A percentile compares a stretch with the other conserved stretches of the same genome.
phyloP scores from a whole-genome alignment of 2,797 vertebrate genomes.

The Gymnothorax reevesii region DNA sequence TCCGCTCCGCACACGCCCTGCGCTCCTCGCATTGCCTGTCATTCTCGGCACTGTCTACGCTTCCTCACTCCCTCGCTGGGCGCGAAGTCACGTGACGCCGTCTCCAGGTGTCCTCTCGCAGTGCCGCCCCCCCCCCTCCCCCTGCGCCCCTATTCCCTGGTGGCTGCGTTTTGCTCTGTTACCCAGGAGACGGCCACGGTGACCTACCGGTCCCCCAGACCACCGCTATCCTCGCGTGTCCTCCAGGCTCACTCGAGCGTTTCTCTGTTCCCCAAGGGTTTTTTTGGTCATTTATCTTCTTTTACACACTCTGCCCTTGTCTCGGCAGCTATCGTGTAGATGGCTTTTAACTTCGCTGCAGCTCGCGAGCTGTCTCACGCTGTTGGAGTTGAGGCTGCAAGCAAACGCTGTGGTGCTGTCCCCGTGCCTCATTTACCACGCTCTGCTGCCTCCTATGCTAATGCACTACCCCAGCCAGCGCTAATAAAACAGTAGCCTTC shows the following conservation, averaged over 20 bases:
- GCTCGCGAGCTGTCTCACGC: neutral
- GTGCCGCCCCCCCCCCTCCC: neutral
- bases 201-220: neutral
- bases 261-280: conserved; percentile 8
- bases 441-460: neutral
- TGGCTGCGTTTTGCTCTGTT: neutral
- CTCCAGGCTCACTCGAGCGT: neutral
- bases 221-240: neutral
- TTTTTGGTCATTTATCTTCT: neutral
- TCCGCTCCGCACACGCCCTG: neutral
- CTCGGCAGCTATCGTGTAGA: conserved; percentile 1
- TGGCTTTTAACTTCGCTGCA: neutral
- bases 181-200: neutral
- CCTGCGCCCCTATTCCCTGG: neutral
- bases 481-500: neutral
- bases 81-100: neutral
- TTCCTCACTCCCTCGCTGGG: neutral
- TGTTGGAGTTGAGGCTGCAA: conserved; percentile 19
- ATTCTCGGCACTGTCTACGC: neutral
- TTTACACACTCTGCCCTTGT: conserved; percentile 2
- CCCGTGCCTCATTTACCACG: neutral
- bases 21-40: neutral
- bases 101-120: conserved; percentile 1
- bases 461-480: neutral
- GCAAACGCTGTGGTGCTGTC: neutral